Conservation (phyloP, 2,888 invertebrate species). For the Sesia bembeciformis region DNA sequence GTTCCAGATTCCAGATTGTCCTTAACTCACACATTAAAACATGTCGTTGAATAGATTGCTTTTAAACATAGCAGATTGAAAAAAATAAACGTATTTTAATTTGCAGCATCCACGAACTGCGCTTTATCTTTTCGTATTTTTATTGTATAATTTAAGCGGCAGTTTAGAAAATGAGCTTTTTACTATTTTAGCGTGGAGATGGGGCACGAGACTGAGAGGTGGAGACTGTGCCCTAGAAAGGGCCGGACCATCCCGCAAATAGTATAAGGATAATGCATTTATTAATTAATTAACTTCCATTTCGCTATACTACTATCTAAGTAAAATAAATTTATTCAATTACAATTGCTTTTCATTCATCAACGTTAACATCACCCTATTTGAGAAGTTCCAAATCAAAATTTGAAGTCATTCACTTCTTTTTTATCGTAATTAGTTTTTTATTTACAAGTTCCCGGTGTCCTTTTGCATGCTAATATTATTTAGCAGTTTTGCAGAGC, state of each 20-base stretch:
- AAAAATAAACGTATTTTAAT: background rate
- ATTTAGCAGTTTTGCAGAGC: background rate
- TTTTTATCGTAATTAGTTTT: constrained; percentile 25
- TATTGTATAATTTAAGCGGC: constrained; percentile 3
- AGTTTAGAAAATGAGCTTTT: constrained; percentile 29
- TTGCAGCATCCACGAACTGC: background rate
- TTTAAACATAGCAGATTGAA: too few relatives aligned
- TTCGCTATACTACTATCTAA: constrained; percentile 45
- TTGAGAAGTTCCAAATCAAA: constrained; percentile 25
- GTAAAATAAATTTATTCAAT: constrained; percentile 58
- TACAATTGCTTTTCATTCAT: constrained; percentile 68
- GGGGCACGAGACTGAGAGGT: constrained; percentile 61
- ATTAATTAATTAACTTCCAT: constrained; percentile 14
- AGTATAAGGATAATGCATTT: constrained; percentile 54
- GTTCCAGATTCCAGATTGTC: constrained; percentile 28
- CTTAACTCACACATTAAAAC: background rate
- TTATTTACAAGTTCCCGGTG: constrained; percentile 19
- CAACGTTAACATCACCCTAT: constrained; percentile 33
- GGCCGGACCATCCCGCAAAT: constrained; percentile 65
- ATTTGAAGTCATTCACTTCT: constrained; percentile 69
- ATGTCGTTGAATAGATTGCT: too few relatives aligned
- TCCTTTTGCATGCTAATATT: constrained; percentile 64
- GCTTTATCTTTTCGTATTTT: background rate
- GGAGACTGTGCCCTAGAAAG: constrained; percentile 62
- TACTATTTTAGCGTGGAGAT: constrained; percentile 63